These are phyloP conservation scores for Capreolus pygargus DNA, from an alignment of 2,113 vertebrate genomes.

Conservation along the genomic window DNA sequence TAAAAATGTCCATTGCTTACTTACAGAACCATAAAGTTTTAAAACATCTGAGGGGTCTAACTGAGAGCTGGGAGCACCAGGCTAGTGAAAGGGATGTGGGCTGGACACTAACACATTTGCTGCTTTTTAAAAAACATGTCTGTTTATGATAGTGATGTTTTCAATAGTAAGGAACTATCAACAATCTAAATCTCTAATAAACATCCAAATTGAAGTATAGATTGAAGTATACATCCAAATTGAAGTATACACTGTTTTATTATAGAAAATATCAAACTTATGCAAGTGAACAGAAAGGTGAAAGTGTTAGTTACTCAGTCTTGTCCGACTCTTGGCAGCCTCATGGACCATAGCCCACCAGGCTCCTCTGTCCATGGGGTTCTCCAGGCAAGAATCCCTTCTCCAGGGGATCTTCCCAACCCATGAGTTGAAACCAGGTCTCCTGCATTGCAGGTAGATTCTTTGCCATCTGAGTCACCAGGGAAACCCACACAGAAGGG, in stretches of 20 bases:
- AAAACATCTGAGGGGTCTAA: background rate
- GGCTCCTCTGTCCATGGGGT: background rate
- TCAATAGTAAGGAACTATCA: background rate
- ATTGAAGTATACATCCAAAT: background rate
- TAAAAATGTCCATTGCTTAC: conserved; percentile 41
- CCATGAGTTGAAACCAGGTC: background rate
- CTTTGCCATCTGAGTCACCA: background rate
- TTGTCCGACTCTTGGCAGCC: background rate
- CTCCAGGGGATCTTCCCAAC: background rate
- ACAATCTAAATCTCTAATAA: background rate
- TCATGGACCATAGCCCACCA: background rate
- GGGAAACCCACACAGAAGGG: background rate
- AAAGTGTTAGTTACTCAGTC: background rate
- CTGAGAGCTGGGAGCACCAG: background rate
- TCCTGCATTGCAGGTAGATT: background rate
- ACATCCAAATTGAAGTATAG: background rate
- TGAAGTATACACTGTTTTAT: background rate
- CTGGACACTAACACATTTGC: background rate
- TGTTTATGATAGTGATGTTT: background rate
- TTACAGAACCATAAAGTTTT: conserved; percentile 54
- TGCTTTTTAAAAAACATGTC: background rate
- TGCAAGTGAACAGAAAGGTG: background rate
- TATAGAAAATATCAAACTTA: background rate
- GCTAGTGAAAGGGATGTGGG: background rate
- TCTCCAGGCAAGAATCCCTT: background rate